Conservation (phyloP, 1,140 invertebrate species). For the Akabosia matsudoensis region DNA sequence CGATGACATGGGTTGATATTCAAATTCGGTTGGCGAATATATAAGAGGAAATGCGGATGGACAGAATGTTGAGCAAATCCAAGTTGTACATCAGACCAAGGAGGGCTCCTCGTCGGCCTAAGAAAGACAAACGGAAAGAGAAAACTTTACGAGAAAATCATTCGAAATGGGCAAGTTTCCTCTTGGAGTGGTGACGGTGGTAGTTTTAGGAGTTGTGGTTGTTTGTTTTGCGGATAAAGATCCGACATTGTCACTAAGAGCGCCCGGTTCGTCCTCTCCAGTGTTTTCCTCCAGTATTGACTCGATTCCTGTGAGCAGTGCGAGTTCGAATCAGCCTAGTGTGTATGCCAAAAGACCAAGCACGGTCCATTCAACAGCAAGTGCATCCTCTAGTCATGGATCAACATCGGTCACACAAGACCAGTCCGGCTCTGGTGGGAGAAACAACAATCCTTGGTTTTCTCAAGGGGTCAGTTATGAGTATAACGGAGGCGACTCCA, state of each 20-base stretch:
- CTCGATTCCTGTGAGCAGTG: not conserved
- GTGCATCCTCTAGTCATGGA: not conserved
- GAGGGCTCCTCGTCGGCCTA: not conserved
- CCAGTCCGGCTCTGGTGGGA: not conserved
- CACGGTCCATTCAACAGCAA: not conserved
- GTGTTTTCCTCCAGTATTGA: slow-evolving; percentile 16
- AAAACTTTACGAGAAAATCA: not conserved
- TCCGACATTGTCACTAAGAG: not conserved
- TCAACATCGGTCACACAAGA: not conserved
- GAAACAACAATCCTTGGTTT: not conserved
- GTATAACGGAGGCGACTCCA: not conserved
- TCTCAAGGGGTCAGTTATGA: too few relatives aligned
- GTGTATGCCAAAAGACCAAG: not conserved
- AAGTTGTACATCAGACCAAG: not conserved
- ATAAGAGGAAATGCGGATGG: not conserved
- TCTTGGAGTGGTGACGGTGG: not conserved
- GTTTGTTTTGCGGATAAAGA: not conserved
- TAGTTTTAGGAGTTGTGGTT: not conserved
- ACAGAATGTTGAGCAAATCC: not conserved
- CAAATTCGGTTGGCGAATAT: not conserved
- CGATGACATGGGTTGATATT: not conserved
- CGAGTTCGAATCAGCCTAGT: not conserved
- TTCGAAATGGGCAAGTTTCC: not conserved
- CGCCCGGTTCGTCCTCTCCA: not conserved
- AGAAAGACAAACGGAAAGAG: not conserved